Base-by-base conservation (phyloP, 2,888 invertebrate genomes). In the Dryocosmus kuriphilus region DNA sequence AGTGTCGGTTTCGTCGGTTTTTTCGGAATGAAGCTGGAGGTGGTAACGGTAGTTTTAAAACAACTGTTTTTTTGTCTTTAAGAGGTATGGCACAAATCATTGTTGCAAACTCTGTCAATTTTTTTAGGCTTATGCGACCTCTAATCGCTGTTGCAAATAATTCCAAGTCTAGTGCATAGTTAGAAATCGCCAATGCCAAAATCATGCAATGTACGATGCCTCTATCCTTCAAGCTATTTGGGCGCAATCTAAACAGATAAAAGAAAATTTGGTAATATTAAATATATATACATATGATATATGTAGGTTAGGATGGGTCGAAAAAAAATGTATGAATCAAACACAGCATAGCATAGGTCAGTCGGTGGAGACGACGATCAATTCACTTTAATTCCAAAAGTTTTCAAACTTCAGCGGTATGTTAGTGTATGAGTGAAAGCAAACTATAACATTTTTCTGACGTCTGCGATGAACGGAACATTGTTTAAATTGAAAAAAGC, bases 191-290 rank as follows among this genome's bases (percentile, higher is more conserved):
- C 14, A 91, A 41, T 19, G 83, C 86, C 27, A 91, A 74, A 63
- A 91, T 86, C 65, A 91, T 84, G 38, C 89, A 89, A 51, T 91
- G 89, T 14, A 89, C 78, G 32, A 90, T 79, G 51, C 86, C 90
- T 84, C 90, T 91, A 60, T 91, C 90, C 76, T 82, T 87, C 79
- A 89, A 83, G 38, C 78, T 87, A 27, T 77, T 85, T 22, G 91
- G 91, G 19, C 91, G 86, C 78, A 75, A 76, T 76, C 91, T 91
- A 76, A 86, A 88, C 51, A 65, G 51, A 38, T 24, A 2, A 74
- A 76, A 76, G 71, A 57, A 22, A 8, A 22, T 11, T 8, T 46
- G 27, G 35, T 32, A n/a, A 65, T 38, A 11, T 55, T 11, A 38
- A 38, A 38, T 38, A 38, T 2, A 32, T 46, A 14, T 60, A 27